phyloP scores from a whole-genome alignment of 2,113 vertebrate species.

The Pao palembangensis region DNA sequence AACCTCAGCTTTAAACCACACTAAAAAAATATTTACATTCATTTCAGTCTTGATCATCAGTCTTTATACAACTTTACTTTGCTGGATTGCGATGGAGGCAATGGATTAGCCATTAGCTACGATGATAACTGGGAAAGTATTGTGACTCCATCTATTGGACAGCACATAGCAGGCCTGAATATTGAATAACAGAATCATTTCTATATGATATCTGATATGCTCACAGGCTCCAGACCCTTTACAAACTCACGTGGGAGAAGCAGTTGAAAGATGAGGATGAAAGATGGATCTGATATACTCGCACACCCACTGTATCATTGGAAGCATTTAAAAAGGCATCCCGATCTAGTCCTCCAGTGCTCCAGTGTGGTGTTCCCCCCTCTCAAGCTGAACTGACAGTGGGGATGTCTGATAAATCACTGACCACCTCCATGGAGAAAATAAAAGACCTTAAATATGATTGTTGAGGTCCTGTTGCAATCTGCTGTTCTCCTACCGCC shows the following conservation, averaged over 20 bases:
- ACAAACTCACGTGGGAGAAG: too few relatives aligned
- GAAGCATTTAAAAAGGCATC: slow-evolving; percentile 28
- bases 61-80: not conserved
- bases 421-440: slow-evolving; percentile 50
- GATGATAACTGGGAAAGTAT: too few relatives aligned
- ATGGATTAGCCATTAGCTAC: too few relatives aligned
- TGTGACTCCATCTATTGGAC: too few relatives aligned
- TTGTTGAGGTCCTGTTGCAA: slow-evolving; percentile 60
- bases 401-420: slow-evolving; percentile 53
- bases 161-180: too few relatives aligned
- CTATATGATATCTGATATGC: too few relatives aligned
- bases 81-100: not conserved
- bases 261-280: too few relatives aligned
- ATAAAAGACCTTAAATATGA: slow-evolving; percentile 63
- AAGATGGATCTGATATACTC: not conserved
- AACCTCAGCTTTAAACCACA: not conserved
- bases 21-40: not conserved
- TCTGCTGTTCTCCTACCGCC: slow-evolving; percentile 53
- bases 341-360: slow-evolving; percentile 28
- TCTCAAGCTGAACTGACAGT: slow-evolving; percentile 29
- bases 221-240: too few relatives aligned
- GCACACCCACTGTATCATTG: slow-evolving; percentile 7
- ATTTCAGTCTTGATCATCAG: not conserved
- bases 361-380: slow-evolving; percentile 34
- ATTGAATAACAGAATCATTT: too few relatives aligned